Evolutionary conservation across 2,113 vertebrate genomes (phyloP).

Genomic region (Pelecanus crispus): DNA sequence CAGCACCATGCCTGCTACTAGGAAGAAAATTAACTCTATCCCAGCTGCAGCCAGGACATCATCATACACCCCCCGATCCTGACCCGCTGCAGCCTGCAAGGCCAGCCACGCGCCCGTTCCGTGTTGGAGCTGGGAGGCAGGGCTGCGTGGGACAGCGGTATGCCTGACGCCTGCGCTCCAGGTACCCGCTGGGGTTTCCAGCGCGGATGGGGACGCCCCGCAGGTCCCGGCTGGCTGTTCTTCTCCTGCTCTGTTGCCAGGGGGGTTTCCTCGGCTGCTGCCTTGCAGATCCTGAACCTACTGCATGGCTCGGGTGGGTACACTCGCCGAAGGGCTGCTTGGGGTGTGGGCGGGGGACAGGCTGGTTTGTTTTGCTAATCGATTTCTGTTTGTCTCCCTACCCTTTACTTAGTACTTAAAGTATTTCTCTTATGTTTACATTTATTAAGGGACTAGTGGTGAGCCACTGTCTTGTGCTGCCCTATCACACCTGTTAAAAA

Average conservation of each 20-base stretch:
- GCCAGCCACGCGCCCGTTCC: background rate
- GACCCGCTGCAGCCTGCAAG: background rate
- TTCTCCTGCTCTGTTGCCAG: background rate
- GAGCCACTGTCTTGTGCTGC: background rate
- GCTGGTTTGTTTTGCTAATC: background rate
- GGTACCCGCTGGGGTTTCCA: background rate
- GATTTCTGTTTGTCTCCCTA: background rate
- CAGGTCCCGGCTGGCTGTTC: background rate
- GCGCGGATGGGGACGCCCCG: accelerated
- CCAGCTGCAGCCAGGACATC: no score
- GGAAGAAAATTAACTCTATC: no score
- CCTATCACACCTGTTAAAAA: conserved; percentile 17
- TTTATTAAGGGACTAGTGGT: background rate
- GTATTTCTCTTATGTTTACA: background rate
- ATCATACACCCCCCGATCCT: no score
- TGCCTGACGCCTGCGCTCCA: no score
- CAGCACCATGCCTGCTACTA: no score
- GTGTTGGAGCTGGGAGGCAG: background rate
- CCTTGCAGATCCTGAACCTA: background rate
- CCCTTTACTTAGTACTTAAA: background rate
- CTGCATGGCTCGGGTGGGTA: background rate
- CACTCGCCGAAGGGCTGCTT: background rate
- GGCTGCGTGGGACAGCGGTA: background rate
- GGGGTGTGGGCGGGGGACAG: background rate
- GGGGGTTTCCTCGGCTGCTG: background rate